Percentiles rank a stretch among this genome's conserved stretches.
Conservation (phyloP, 2,888 invertebrate species). For the Rhodophaea formosa region DNA sequence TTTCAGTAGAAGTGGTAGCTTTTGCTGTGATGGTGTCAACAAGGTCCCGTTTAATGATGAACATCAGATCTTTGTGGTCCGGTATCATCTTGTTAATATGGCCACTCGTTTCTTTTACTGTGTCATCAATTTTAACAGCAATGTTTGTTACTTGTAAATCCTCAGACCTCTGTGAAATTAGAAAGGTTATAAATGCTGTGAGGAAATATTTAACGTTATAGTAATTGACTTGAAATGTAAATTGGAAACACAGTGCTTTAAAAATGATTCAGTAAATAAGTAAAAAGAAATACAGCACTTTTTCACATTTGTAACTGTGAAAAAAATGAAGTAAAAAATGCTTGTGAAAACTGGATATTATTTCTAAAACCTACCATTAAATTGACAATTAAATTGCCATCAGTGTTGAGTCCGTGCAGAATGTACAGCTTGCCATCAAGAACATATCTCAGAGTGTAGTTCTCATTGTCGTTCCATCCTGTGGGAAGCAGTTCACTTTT, state of each 20-base stretch:
- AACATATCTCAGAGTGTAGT: constrained; percentile 87
- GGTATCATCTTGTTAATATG: constrained; percentile 84
- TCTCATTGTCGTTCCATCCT: constrained; percentile 87
- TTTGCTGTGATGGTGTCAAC: constrained; percentile 82
- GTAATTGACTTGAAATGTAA: not conserved
- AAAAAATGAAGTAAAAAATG: too few relatives aligned
- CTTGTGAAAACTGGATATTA: too few relatives aligned
- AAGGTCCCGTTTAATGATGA: constrained; percentile 83
- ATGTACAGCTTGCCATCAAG: constrained; percentile 84
- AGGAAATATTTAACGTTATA: too few relatives aligned
- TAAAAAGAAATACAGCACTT: too few relatives aligned
- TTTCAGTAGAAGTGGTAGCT: constrained; percentile 68
- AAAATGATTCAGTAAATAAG: too few relatives aligned
- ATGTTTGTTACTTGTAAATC: constrained; percentile 83
- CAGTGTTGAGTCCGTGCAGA: constrained; percentile 82
- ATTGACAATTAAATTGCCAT: constrained; percentile 84
- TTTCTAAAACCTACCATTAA: constrained; percentile 75
- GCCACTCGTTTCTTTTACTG: constrained; percentile 80
- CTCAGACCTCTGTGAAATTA: constrained; percentile 67
- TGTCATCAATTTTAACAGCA: constrained; percentile 79
- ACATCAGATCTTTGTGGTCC: constrained; percentile 81
- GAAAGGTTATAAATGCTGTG: not conserved
- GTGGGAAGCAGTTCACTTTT: constrained; percentile 86
- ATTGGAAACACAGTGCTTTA: not conserved
- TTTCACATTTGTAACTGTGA: too few relatives aligned